phyloP scores from a whole-genome alignment of 2,888 invertebrate genomes.

The Kuschelorhynchus macadamiae region DNA sequence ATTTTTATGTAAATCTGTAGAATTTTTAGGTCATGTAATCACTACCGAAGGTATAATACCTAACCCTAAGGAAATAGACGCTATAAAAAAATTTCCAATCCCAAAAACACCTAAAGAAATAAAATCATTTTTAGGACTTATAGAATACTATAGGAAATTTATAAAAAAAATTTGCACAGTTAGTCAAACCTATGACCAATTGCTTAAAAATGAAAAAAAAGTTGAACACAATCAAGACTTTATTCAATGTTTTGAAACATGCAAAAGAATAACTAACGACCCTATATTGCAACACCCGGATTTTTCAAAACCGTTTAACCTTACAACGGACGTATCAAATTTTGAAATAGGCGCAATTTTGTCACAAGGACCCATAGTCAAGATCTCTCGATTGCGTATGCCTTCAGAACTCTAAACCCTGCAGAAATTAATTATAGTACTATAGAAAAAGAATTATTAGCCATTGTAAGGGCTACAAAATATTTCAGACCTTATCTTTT shows the following conservation, averaged over 20 bases:
- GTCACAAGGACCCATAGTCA: slow-evolving; percentile 35
- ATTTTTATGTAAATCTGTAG: slow-evolving; percentile 34
- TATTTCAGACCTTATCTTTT: background rate
- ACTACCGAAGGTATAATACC: slow-evolving; percentile 51
- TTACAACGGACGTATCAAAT: slow-evolving; percentile 51
- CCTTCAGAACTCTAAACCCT: slow-evolving; percentile 28
- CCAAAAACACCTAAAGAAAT: slow-evolving; percentile 33
- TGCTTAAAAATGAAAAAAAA: no score
- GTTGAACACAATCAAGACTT: no score
- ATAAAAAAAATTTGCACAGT: slow-evolving; percentile 27
- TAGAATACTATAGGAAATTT: slow-evolving; percentile 36
- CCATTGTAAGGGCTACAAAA: background rate
- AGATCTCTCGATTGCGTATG: slow-evolving; percentile 41
- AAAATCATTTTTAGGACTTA: slow-evolving; percentile 41
- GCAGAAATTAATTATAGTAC: slow-evolving; percentile 26
- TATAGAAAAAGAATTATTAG: background rate
- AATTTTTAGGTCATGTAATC: slow-evolving; percentile 51
- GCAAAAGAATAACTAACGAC: no score
- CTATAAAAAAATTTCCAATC: slow-evolving; percentile 40
- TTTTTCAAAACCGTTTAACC: slow-evolving; percentile 47
- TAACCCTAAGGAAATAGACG: slow-evolving; percentile 42
- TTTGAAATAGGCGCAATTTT: slow-evolving; percentile 29
- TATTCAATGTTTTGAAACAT: no score
- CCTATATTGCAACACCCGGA: slow-evolving; percentile 48
- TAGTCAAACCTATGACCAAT: no score